Base-by-base conservation (phyloP, 2,888 invertebrate genomes). In the Clitarchus hookeri region DNA sequence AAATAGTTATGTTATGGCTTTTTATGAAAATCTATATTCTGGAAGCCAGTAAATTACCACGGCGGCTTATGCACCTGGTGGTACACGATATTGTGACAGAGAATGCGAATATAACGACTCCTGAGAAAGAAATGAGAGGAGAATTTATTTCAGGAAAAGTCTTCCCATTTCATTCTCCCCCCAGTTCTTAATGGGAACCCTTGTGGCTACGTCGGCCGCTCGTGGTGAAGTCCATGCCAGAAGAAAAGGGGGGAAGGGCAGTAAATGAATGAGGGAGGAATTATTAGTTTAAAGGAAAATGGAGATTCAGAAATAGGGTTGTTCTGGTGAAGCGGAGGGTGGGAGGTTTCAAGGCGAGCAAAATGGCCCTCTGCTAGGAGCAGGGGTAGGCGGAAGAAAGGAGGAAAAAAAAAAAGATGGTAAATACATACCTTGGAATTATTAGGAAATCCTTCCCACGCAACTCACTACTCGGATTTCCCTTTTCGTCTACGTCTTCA, bases 221-320 rank as follows among this genome's bases (percentile, higher is more conserved):
- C 87, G 79, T 65, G 85, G 84, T 82, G 83, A 83, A 83, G 84
- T 85, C 84, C 80, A 85, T 36, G 83, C 83, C n/a, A 44, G 27
- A 79, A 27, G 44, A 36, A 26, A 54, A 11, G 78, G 36, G 36
- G 26, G 26, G 84, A 80, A n/a, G 83, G 77, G 84, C 83, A 86
- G 86, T 87, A 87, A 87, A 87, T 87, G 87, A 86, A 86, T 80
- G 86, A 84, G 84, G 86, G 85, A 87, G 87, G 84, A 86, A 87
- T 87, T 87, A 87, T 87, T 87, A 87, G 86, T 87, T 87, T 87
- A 84, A 86, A 87, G 54, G 87, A 85, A 85, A 87, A 87, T 83
- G 85, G 83, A 44, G 44, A 48, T 80, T 48, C 83, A 19, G 85
- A n/a, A 84, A 85, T 36, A 25, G 36, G 85, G 85, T 26, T 82